These are phyloP conservation scores for Squalus acanthias DNA, from an alignment of 2,797 vertebrate genomes.

Conservation along the genomic window DNA sequence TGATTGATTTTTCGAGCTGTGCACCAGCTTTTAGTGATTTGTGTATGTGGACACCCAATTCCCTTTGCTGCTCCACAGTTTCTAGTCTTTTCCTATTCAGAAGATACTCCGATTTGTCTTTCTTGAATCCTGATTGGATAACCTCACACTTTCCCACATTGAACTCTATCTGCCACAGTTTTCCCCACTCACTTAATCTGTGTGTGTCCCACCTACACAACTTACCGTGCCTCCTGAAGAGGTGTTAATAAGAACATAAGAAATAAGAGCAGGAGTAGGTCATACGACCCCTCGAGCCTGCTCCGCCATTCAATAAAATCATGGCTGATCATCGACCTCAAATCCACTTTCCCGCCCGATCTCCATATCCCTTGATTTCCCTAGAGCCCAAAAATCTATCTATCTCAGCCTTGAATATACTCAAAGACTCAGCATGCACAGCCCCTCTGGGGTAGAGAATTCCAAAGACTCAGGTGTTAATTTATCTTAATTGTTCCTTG, in stretches of 20 bases:
- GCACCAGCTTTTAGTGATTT: not conserved
- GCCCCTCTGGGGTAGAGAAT: too few relatives aligned
- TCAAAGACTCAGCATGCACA: too few relatives aligned
- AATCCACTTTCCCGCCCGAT: too few relatives aligned
- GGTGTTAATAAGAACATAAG: not conserved
- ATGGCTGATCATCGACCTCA: too few relatives aligned
- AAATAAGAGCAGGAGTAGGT: too few relatives aligned
- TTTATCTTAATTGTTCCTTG: not conserved
- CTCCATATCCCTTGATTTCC: too few relatives aligned
- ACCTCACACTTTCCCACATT: not conserved
- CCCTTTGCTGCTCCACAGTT: not conserved
- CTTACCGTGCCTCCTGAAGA: not conserved
- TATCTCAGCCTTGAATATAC: too few relatives aligned
- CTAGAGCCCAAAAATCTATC: too few relatives aligned
- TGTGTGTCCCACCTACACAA: not conserved
- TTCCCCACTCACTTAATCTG: not conserved
- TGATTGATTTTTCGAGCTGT: not conserved
- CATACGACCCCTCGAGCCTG: too few relatives aligned
- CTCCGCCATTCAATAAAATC: too few relatives aligned
- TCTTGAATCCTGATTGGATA: not conserved
- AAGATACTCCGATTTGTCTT: not conserved
- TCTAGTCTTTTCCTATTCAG: not conserved
- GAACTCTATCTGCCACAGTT: not conserved
- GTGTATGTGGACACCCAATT: not conserved
- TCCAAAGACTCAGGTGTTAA: not conserved